phyloP scores from a whole-genome alignment of 2,113 vertebrate species.

The Prionailurus bengalensis region DNA sequence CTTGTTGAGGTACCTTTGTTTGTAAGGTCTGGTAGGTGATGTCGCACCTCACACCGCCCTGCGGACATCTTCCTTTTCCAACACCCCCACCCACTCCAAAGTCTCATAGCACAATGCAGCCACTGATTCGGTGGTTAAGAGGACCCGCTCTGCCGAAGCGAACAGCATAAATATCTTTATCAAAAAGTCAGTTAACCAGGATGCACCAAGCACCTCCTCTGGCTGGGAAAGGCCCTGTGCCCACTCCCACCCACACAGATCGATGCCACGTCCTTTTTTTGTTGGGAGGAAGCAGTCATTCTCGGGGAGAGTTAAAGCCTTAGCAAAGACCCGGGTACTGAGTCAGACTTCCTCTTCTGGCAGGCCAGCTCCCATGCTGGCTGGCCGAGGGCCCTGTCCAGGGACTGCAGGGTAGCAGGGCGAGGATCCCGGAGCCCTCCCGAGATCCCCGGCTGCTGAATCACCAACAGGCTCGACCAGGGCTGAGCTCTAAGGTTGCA shows the following conservation, averaged over 20 bases:
- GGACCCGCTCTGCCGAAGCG: background rate
- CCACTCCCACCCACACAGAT: background rate
- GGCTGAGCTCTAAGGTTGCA: background rate
- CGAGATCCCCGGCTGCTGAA: slow-evolving; percentile 12
- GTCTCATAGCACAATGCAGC: background rate
- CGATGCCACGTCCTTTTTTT: background rate
- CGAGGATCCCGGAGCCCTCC: background rate
- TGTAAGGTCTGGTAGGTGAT: background rate
- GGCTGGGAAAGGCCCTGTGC: background rate
- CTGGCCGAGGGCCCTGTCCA: background rate
- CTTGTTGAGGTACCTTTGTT: background rate
- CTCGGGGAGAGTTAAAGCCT: slow-evolving; percentile 5
- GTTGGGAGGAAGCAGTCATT: slow-evolving; percentile 21
- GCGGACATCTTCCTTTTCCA: background rate
- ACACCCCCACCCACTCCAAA: background rate
- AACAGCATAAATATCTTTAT: background rate
- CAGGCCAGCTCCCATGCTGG: background rate
- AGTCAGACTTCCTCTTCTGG: slow-evolving; percentile 67
- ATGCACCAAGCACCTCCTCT: rapidly evolving
- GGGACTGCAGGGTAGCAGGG: background rate
- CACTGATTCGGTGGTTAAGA: background rate
- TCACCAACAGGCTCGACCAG: slow-evolving; percentile 69
- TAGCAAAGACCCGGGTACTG: slow-evolving; percentile 55
- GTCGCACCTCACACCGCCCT: background rate
- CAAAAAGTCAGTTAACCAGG: background rate